Evolutionary conservation across 2,888 invertebrate species (phyloP).

Genomic region (Schizotus pectinicornis): DNA sequence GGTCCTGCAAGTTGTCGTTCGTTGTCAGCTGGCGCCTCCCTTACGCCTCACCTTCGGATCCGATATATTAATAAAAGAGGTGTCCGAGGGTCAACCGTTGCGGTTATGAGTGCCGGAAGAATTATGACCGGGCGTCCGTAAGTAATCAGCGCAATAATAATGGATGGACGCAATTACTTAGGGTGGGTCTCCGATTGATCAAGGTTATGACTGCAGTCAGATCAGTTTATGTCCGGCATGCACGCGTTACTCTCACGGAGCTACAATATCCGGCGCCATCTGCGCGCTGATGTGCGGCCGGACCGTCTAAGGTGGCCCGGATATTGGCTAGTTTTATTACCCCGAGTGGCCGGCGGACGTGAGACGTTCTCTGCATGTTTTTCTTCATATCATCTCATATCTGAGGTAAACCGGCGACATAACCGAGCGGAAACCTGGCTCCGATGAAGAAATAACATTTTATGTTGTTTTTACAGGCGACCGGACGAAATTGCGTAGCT

Average conservation of each 20-base stretch:
- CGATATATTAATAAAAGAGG: no score
- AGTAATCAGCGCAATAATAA: conserved; percentile 14
- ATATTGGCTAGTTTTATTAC: conserved; percentile 61
- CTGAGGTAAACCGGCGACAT: conserved; percentile 51
- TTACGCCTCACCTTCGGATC: no score
- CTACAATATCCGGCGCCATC: conserved; percentile 56
- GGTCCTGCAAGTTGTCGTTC: no score
- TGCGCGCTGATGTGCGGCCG: conserved; percentile 46
- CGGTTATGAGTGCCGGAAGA: background rate
- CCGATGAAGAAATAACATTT: conserved; percentile 59
- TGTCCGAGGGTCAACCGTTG: no score
- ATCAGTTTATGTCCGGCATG: conserved; percentile 48
- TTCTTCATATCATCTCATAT: conserved; percentile 48
- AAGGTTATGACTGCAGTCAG: conserved; percentile 41
- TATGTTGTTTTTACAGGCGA: conserved; percentile 57
- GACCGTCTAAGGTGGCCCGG: conserved; percentile 51
- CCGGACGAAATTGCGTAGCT: conserved; percentile 51
- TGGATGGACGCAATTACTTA: conserved; percentile 13
- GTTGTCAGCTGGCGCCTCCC: no score
- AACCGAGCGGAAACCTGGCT: conserved; percentile 55
- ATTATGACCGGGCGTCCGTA: conserved; percentile 1
- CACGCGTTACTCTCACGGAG: conserved; percentile 45
- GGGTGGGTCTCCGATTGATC: conserved; percentile 34
- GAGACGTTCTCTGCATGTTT: conserved; percentile 47
- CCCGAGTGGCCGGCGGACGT: conserved; percentile 56